Evolutionary conservation across 2,113 vertebrate species (phyloP).

Genomic region (Baryphthengus martii): DNA sequence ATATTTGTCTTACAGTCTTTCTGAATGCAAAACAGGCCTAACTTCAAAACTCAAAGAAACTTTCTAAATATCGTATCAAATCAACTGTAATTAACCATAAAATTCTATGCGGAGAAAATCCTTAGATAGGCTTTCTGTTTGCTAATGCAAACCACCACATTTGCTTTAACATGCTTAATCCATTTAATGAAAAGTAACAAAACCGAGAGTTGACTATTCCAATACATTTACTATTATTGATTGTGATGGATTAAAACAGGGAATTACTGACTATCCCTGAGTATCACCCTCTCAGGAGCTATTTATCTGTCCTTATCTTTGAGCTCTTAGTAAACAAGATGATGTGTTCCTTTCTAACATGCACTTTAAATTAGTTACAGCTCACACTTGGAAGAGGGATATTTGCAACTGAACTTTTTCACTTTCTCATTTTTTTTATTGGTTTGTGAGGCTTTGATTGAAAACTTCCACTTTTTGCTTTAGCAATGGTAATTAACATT

Average conservation of each 20-base stretch:
- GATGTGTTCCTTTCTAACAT: not conserved
- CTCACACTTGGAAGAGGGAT: not conserved
- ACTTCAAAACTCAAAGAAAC: not conserved
- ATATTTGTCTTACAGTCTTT: not conserved
- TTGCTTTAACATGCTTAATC: not conserved
- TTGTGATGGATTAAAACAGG: not conserved
- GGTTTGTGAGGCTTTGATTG: not conserved
- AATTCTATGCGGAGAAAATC: not conserved
- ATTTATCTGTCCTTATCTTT: not conserved
- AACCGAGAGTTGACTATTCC: not conserved
- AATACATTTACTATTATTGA: not conserved
- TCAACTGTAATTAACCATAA: not conserved
- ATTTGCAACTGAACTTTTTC: not conserved
- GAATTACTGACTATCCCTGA: not conserved
- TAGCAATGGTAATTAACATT: not conserved
- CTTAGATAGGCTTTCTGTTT: not conserved
- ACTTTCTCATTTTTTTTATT: not conserved
- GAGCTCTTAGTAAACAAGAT: not conserved
- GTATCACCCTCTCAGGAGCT: not conserved
- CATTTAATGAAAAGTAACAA: not conserved
- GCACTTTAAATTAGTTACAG: not conserved
- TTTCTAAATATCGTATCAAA: not conserved
- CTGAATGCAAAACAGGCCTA: not conserved
- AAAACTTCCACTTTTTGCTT: not conserved
- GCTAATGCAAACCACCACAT: not conserved